These are phyloP conservation scores for Podargus strigoides DNA, from an alignment of 2,797 vertebrate genomes.

Conservation along the genomic window DNA sequence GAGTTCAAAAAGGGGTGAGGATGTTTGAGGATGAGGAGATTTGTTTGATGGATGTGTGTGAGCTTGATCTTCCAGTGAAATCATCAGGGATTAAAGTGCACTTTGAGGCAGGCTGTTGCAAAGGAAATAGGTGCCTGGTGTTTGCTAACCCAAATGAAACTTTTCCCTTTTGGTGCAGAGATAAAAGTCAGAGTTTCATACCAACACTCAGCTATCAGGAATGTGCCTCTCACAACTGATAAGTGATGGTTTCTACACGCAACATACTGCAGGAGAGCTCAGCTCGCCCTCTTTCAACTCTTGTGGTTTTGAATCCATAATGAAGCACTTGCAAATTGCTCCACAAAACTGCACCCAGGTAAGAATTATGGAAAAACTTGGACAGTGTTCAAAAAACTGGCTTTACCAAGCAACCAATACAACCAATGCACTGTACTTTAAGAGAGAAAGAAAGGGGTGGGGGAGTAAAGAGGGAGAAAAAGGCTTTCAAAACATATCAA, in stretches of 20 bases:
- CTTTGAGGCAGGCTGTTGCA: background rate
- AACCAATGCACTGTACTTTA: background rate
- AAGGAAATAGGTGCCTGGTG: background rate
- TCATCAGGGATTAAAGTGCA: background rate
- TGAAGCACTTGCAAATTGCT: background rate
- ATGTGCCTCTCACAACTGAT: conserved; percentile 33
- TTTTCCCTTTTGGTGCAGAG: conserved; percentile 38
- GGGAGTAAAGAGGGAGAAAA: background rate
- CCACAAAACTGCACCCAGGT: background rate
- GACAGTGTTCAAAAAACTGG: background rate
- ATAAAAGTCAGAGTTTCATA: conserved; percentile 42
- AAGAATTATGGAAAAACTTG: conserved; percentile 16
- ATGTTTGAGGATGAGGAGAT: background rate
- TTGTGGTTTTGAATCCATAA: background rate
- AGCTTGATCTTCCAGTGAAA: background rate
- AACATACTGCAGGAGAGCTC: background rate
- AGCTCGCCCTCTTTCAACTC: background rate
- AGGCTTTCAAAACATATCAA: conserved; percentile 11
- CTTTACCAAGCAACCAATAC: background rate
- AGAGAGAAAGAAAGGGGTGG: background rate
- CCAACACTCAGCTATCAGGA: conserved; percentile 34
- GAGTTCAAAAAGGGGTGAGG: conserved; percentile 5
- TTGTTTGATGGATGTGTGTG: background rate
- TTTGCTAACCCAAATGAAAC: conserved; percentile 16
- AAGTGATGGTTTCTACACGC: conserved; percentile 15